Evolutionary conservation across 64 coral and sea anemone genomes (phyloP), one percentile per base, ranked within the genome.

Genomic region (Dendrophyllia cribrosa): DNA sequence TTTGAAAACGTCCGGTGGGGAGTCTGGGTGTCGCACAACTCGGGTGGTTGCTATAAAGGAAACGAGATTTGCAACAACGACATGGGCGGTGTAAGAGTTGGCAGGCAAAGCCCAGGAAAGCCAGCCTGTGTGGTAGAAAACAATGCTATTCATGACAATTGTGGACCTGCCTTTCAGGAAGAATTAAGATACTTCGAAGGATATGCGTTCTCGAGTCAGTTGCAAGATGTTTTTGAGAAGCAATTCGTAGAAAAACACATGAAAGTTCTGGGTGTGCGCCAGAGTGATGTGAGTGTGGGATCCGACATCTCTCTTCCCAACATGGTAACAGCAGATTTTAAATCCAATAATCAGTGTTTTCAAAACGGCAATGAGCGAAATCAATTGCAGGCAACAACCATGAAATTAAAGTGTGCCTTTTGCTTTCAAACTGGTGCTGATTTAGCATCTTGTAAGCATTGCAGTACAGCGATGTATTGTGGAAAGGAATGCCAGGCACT

Each of bases 381-480:
- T 9, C 24, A 80, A 13, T 15, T 44, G 20, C 5, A 59, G 21
- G 2, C 22, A 6, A 2, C 4, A 1, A 8, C n/a, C 16, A 22
- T 21, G 3, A 80, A 60, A 43, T 34, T 22, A 61, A 60, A 80
- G 10, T 80, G 77, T 22, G 53, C 56, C 1, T 80, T 60, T 63
- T 80, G 77, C 22, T 34, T 80, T 6, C 55, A 55, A 80, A 3
- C 6, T 43, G 79, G 64, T 17, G 9, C 8, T 1, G 20, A 66
- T 21, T 94, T 94, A 20, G 58, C 14, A 23, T 66, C 55, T 47
- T 94, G 92, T 59, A 53, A 80, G 13, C 45, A 53, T 12, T 94
- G 92, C 16, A 46, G 46, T 56, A 72, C 64, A 20, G n/a, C 79
- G 21, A 80, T 21, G n/a, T 94, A 94, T 16, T 94, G 92, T 67